Evolutionary conservation across 2,888 invertebrate species (phyloP), one percentile per base, ranked within the genome.

Genomic region (Phaedon cochleariae): DNA sequence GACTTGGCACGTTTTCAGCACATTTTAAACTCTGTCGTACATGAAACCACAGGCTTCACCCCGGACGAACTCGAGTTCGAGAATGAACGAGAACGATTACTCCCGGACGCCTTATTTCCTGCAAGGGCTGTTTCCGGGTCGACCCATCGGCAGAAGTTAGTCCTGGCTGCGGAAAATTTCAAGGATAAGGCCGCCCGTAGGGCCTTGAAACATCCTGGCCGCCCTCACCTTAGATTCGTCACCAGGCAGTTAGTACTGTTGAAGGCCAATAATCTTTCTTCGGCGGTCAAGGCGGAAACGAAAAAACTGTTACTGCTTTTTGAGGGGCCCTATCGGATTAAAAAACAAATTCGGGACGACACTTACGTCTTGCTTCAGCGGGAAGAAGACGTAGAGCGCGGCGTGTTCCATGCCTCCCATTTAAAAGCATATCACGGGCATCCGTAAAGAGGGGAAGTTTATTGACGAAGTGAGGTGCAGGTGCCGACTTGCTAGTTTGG

Each of bases 211-310:
- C 48, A n/a, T 17, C 48, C 48, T 3, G 48, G 15, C 17, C n/a
- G 48, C 15, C 48, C 48, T 17, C 17, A 48, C 48, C 7, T 9
- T 9, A n/a, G 17, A 3, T 12, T 48, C 48, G 48, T 17, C 17
- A 2, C 48, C 15, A 17, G 48, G 18, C 18, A 48, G 9, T 17
- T 48, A 17, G 48, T 48, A 18, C 48, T 48, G 18, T 20, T 48
- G 9, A 48, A 48, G 17, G 48, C 48, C 7, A 48, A 48, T 48
- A 48, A 48, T 48, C 17, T 48, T 48, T 48, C 48, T 48, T 48
- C 48, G 17, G 48, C 48, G n/a, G n/a, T n/a, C n/a, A n/a, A n/a
- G n/a, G n/a, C n/a, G n/a, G n/a, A n/a, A n/a, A n/a, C n/a, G n/a
- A n/a, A n/a, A n/a, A n/a, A n/a, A n/a, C n/a, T n/a, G n/a, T n/a